These are phyloP conservation scores for Apodemia zela DNA, from an alignment of 2,888 invertebrate genomes.

Conservation along the genomic window DNA sequence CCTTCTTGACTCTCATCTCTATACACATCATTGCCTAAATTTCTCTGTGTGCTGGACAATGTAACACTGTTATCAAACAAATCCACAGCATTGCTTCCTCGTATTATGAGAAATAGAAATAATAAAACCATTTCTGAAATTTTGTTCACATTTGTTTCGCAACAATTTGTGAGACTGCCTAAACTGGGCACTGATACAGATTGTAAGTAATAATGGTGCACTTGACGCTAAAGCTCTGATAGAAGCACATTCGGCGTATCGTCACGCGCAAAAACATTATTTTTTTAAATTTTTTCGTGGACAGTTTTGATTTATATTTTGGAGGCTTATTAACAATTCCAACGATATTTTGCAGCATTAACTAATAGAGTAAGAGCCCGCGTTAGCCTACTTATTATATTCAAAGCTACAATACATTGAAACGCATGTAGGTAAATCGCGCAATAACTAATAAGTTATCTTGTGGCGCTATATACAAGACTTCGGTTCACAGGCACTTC, in stretches of 20 bases:
- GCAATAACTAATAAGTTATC: no score
- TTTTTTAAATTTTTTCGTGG: no score
- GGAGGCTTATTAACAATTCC: no score
- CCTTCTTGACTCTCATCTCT: slow-evolving; percentile 6
- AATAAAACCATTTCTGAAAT: neutral
- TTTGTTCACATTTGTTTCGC: slow-evolving; percentile 5
- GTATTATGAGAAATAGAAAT: neutral
- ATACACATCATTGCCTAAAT: neutral
- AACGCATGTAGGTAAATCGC: no score
- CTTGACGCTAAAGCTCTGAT: slow-evolving; percentile 24
- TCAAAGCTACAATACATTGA: no score
- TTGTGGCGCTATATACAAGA: no score
- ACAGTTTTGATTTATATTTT: no score
- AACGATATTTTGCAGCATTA: no score
- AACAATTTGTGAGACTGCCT: neutral
- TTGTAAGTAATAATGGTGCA: slow-evolving; percentile 23
- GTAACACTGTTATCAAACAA: slow-evolving; percentile 2
- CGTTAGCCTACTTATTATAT: no score
- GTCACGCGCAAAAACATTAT: slow-evolving; percentile 6
- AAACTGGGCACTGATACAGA: slow-evolving; percentile 21
- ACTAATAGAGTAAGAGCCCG: no score
- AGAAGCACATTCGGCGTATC: slow-evolving; percentile 21
- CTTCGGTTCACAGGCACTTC: no score
- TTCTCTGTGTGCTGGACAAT: neutral
- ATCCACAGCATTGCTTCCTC: neutral